These are phyloP conservation scores for Elysia crispata DNA, from an alignment of 2,888 invertebrate genomes.

Conservation along the genomic window DNA sequence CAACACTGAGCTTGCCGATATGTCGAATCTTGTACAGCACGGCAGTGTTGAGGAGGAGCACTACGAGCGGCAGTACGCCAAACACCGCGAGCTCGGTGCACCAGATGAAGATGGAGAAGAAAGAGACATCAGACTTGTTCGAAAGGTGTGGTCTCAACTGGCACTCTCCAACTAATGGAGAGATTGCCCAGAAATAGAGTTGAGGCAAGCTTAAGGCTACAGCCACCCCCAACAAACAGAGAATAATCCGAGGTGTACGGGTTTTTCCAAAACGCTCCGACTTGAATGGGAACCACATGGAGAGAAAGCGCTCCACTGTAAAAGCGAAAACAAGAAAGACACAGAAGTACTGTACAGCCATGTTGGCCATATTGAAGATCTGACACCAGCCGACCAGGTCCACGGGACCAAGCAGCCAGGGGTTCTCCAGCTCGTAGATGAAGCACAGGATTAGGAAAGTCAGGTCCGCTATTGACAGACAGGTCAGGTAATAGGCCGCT, in stretches of 20 bases:
- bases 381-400: conserved; percentile 67
- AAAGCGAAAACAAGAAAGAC: conserved; percentile 74
- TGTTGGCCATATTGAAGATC: conserved; percentile 68
- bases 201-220: conserved; percentile 65
- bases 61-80: conserved; percentile 62
- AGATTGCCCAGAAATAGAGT: conserved; percentile 71
- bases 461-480: conserved; percentile 71
- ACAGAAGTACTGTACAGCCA: conserved; percentile 73
- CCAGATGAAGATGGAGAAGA: conserved; percentile 64
- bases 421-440: conserved; percentile 71
- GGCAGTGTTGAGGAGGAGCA: conserved; percentile 65
- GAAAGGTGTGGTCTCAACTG: conserved; percentile 41
- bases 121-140: conserved; percentile 42
- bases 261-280: conserved; percentile 69
- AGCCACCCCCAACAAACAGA: conserved; percentile 58
- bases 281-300: conserved; percentile 70
- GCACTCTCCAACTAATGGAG: conserved; percentile 56
- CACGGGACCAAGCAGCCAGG: conserved; percentile 67
- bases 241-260: conserved; percentile 67
- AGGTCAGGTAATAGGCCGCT: conserved; percentile 73
- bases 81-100: conserved; percentile 65
- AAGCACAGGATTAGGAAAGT: conserved; percentile 69
- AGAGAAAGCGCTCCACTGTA: conserved; percentile 73
- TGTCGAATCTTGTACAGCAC: conserved; percentile 58
- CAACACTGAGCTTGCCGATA: conserved; percentile 47